phyloP scores from a whole-genome alignment of 1,140 invertebrate genomes.

The Nomia melanderi region DNA sequence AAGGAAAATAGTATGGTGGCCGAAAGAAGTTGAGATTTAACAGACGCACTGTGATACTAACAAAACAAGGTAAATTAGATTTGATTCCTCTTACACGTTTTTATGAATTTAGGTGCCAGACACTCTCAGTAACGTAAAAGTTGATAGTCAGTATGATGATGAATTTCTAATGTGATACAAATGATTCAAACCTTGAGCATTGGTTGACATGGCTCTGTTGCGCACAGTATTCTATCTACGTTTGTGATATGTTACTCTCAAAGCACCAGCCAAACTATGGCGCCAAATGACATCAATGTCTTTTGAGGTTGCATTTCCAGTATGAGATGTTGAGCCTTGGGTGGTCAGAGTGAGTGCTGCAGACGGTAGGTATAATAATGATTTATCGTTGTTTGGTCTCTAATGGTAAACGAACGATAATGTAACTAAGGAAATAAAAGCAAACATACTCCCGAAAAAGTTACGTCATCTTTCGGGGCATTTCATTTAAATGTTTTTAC shows the following conservation, averaged over 20 bases:
- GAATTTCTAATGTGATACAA: conserved; percentile 79
- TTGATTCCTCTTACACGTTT: conserved; percentile 80
- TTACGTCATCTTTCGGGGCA: not conserved
- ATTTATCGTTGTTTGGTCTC: conserved; percentile 78
- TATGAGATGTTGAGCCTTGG: conserved; percentile 76
- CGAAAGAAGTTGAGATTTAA: conserved; percentile 58
- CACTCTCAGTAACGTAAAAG: conserved; percentile 77
- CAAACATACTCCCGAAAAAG: not conserved
- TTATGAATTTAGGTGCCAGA: conserved; percentile 82
- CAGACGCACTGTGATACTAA: conserved; percentile 74
- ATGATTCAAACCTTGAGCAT: conserved; percentile 78
- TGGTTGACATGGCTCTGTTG: conserved; percentile 79
- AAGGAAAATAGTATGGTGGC: conserved; percentile 53
- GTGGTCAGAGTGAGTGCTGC: conserved; percentile 70
- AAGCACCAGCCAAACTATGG: conserved; percentile 77
- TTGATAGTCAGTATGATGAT: conserved; percentile 79
- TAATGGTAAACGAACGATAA: conserved; percentile 38
- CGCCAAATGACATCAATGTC: conserved; percentile 77
- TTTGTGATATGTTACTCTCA: conserved; percentile 79
- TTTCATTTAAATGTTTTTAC: not conserved
- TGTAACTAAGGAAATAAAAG: not conserved
- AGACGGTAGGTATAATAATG: conserved; percentile 80
- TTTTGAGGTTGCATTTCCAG: conserved; percentile 80
- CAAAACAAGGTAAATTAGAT: conserved; percentile 75
- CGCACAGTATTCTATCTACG: conserved; percentile 78